A percentile compares a stretch with the other conserved stretches of the same genome.
phyloP scores from a whole-genome alignment of 2,113 vertebrate genomes.

The Cyphomyrus plagiostoma region DNA sequence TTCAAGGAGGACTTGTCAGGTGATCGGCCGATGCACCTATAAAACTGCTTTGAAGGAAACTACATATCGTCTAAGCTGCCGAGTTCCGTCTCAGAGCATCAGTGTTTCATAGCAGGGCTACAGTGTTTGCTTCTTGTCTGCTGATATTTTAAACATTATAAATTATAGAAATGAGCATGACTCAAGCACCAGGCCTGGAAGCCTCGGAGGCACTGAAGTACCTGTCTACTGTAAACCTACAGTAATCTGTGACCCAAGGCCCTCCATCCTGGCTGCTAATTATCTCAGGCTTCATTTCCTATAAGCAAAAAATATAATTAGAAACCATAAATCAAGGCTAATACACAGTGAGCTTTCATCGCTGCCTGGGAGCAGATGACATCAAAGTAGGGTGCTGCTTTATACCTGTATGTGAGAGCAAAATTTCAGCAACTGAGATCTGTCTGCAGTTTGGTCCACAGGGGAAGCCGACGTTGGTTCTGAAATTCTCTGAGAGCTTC shows the following conservation, averaged over 20 bases:
- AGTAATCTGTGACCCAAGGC: not conserved
- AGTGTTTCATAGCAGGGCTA: not conserved
- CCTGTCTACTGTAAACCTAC: not conserved
- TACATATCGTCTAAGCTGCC: not conserved
- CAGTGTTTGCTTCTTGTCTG: conserved; percentile 11
- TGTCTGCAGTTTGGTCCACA: not conserved
- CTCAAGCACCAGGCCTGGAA: not conserved
- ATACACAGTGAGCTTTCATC: not conserved
- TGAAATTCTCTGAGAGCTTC: not conserved
- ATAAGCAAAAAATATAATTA: not conserved
- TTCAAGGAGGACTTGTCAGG: not conserved
- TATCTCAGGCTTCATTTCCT: not conserved
- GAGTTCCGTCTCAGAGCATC: not conserved
- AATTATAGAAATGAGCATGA: not conserved
- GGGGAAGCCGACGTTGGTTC: not conserved
- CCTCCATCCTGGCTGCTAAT: not conserved
- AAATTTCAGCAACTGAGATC: not conserved
- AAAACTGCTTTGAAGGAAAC: not conserved
- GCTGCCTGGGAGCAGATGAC: not conserved
- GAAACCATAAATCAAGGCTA: not conserved
- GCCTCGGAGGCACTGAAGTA: not conserved
- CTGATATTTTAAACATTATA: conserved; percentile 16
- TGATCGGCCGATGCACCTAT: not conserved
- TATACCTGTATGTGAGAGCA: not conserved
- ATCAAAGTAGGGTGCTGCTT: not conserved